Percentiles rank a stretch among this genome's conserved stretches.
phyloP scores from a whole-genome alignment of 2,113 vertebrate species.

The Ictalurus furcatus region DNA sequence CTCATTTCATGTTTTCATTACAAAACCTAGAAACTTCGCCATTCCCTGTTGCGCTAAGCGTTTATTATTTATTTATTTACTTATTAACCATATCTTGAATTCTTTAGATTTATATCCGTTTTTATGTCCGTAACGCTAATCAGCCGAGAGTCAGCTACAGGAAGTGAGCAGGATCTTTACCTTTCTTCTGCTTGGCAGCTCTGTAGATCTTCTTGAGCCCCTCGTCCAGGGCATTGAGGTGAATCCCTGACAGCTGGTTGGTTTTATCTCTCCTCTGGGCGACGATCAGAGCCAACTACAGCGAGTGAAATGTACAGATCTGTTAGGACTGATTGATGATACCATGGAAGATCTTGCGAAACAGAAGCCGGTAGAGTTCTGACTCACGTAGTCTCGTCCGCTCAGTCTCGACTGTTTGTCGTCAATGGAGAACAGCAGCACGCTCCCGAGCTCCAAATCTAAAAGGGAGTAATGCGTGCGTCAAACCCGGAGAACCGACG shows the following conservation, averaged over 20 bases:
- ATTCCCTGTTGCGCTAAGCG: neutral
- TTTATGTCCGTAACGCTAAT: neutral
- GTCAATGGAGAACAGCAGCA: conserved; percentile 86
- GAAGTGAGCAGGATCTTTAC: conserved; percentile 61
- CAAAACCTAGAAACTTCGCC: neutral
- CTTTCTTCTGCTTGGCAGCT: conserved; percentile 80
- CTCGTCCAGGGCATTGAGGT: conserved; percentile 81
- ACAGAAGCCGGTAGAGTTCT: neutral
- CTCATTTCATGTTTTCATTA: no score
- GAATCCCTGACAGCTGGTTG: conserved; percentile 86
- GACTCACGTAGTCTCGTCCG: conserved; percentile 83
- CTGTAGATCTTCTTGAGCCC: conserved; percentile 85
- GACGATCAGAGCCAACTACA: conserved; percentile 85
- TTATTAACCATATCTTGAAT: no score
- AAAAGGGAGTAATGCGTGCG: conserved; percentile 38
- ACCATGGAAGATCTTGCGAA: neutral
- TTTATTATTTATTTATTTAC: neutral
- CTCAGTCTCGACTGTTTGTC: conserved; percentile 83
- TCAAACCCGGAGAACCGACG: neutral
- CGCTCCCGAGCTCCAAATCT: conserved; percentile 85
- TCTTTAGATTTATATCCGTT: neutral
- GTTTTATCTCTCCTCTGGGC: conserved; percentile 82
- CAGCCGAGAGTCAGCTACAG: neutral
- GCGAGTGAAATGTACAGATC: neutral
- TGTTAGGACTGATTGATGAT: neutral